Evolutionary conservation across 2,888 invertebrate genomes (phyloP), one percentile per base, ranked within the genome.

Genomic region (Camponotus fellah): DNA sequence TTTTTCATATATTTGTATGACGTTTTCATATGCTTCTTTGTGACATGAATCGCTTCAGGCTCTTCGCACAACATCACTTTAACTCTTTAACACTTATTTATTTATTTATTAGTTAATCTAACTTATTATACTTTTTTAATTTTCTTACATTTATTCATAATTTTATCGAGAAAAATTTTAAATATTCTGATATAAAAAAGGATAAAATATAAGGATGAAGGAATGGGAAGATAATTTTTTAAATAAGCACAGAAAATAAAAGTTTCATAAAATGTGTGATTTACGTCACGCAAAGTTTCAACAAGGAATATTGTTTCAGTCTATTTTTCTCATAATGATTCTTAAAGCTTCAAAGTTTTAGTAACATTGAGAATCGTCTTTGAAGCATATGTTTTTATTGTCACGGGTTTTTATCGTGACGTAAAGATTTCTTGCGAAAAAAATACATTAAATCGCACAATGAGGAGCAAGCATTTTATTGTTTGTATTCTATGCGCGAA

Each of bases 401-500:
- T 21, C 9, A 58, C 5, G 12, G 26, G 2, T 26, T 6, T 21
- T 21, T 58, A 21, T 21, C 21, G 12, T 5, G 4, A 21, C 9
- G 21, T 3, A 58, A 58, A n/a, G 12, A 21, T 58, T 58, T 5
- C n/a, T 58, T 21, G 56, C 56, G 5, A 17, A 60, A 49, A 49
- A n/a, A 49, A 49, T 6, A 2, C n/a, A 53, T 49, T 49, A 49
- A 49, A 49, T 49, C 17, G 17, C n/a, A 49, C 17, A 49, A 8
- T 40, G 49, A 60, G 14, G 17, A 72, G 49, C 32, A 21, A 53
- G 26, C 14, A 3, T 40, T n/a, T n/a, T 21, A 21, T 83, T 10
- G 26, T 87, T 89, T 84, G 74, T 85, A 89, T 85, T 89, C 87
- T 37, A 26, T 14, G 17, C 49, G 69, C 65, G 43, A 10, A 66